Evolutionary conservation across 2,888 invertebrate genomes (phyloP), one percentile per base, ranked within the genome.

Genomic region (Ophion obscuratus): DNA sequence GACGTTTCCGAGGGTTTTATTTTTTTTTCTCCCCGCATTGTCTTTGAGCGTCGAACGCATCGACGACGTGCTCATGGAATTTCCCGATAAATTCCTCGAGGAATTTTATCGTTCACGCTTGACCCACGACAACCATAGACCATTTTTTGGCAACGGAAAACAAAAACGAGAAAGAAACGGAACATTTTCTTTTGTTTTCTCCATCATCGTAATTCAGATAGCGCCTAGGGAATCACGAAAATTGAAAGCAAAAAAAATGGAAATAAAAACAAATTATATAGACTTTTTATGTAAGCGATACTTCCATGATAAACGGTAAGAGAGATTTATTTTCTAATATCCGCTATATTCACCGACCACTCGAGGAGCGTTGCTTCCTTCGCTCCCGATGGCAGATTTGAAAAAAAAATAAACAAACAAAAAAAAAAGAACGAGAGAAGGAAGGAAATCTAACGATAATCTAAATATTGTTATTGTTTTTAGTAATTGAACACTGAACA

Each of bases 401-500:
- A 66, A 71, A 81, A 73, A 74, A 59, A 66, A 20, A 81, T 36
- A 75, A 73, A 31, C 47, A 62, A 36, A 76, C 24, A 20, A 27
- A 40, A 81, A 84, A 36, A 62, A 57, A 74, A 74, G 61, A 62
- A 71, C 24, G 24, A 24, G 24, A 27, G 31, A 40, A 36, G 31
- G 31, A 36, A 24, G 77, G 62, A 57, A 79, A 80, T 85, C 68
- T 89, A 89, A 90, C 88, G 88, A 90, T 91, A 90, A 90, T 89
- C 87, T 87, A 90, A 89, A 90, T 88, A 88, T 92, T 91, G 92
- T 93, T 92, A 92, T 92, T 92, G 91, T 92, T 92, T 93, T 90
- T 91, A 92, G 89, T 91, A 92, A 81, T 81, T 90, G 91, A 92
- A 92, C 92, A 92, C 92, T 92, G 89, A 92, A 92, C 92, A 93